A percentile compares a stretch with the other conserved stretches of the same genome.
These are phyloP conservation scores for Apis dorsata DNA, from an alignment of 1,140 invertebrate genomes.

Conservation along the genomic window DNA sequence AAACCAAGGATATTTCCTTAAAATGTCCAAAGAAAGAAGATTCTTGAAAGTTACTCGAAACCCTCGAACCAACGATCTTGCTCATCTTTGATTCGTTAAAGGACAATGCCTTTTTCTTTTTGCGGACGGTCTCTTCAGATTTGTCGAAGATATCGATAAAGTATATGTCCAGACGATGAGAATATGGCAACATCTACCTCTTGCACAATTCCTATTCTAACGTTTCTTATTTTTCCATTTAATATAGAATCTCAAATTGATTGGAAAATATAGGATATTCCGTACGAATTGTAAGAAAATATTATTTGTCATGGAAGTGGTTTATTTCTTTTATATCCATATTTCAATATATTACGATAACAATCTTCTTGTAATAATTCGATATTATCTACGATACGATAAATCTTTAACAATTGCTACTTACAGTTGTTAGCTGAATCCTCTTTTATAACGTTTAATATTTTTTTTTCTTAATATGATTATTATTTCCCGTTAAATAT, in stretches of 20 bases:
- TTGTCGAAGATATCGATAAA: background rate
- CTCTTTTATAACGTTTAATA: too few relatives aligned
- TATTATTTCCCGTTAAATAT: too few relatives aligned
- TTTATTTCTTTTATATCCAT: too few relatives aligned
- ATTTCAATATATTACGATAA: too few relatives aligned
- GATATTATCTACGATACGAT: too few relatives aligned
- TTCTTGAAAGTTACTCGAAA: constrained; percentile 23
- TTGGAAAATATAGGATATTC: constrained; percentile 1
- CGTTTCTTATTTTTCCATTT: background rate
- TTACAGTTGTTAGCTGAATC: too few relatives aligned
- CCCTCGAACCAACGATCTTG: background rate
- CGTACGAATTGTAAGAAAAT: background rate
- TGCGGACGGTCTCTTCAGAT: background rate
- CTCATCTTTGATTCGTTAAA: constrained; percentile 8
- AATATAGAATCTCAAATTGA: background rate
- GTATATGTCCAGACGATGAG: background rate
- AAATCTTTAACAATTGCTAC: too few relatives aligned
- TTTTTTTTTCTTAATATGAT: too few relatives aligned
- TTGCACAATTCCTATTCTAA: background rate
- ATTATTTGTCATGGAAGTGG: background rate
- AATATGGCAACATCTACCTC: background rate
- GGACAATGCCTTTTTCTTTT: background rate
- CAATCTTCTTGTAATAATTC: too few relatives aligned
- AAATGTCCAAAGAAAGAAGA: constrained; percentile 15
- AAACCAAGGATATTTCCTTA: constrained; percentile 22